Evolutionary conservation across 2,888 invertebrate genomes (phyloP), one percentile per base, ranked within the genome.

Genomic region (Anthrax anthrax): DNA sequence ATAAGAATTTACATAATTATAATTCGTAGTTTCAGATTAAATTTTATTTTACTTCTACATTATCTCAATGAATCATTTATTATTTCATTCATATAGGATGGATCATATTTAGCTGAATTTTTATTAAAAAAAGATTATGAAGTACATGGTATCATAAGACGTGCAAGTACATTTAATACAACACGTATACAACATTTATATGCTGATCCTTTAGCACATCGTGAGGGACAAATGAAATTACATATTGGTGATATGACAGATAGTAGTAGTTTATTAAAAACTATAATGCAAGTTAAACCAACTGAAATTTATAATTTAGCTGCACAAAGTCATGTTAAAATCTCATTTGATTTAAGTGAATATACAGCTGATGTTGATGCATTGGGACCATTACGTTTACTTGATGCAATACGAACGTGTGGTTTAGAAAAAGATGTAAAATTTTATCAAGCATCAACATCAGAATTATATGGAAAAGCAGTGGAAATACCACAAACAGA

Each of bases 191-290:
- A 94, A 60, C 98, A 99, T 69, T 71, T 99, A 44, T 97, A 98
- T 65, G 85, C 81, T 1, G 84, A 96, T 68, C 89, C 89, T 0
- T 78, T 82, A 37, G 80, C 85, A 19, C 97, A 97, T 67, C 80
- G 78, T n/a, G 84, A 84, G 23, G 90, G 86, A 0, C 75, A 76
- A 56, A 90, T 95, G 84, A 86, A 89, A 58, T 72, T 99, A 9
- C 98, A 98, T 67, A 98, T 98, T 67, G 98, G 98, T 14, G 98
- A 98, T 62, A 83, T 98, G 78, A 97, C 97, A 0, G 98, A 99
- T 67, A 94, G 94, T 42, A 91, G 94, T 52, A 94, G 94, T 64
- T 71, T 94, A 50, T 85, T 89, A 19, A 90, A 89, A 71, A 80
- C 92, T 32, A 86, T 94, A 46, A 68, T 70, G 18, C 58, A 58